phyloP scores from a whole-genome alignment of 30 jellyfish, hydroid and myxozoan genomes.

The Aurelia sp. region DNA sequence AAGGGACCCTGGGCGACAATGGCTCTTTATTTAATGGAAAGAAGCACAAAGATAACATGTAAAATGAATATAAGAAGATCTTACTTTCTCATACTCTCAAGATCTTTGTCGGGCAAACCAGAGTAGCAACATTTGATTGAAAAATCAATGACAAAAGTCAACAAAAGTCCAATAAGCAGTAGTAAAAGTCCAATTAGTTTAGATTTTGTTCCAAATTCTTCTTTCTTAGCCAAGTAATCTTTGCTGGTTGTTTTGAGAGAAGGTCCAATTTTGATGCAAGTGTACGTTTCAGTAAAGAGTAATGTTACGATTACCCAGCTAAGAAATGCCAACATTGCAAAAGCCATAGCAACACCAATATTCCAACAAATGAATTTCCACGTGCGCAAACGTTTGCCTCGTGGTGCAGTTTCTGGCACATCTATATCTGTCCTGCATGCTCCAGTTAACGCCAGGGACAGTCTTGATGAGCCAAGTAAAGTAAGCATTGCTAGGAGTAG shows the following conservation, averaged over 20 bases:
- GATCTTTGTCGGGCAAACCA: neutral
- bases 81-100: slow-evolving; percentile 2
- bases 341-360: slow-evolving; percentile 11
- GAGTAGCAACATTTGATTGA: slow-evolving; percentile 8
- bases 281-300: slow-evolving; percentile 41
- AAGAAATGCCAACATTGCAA: slow-evolving; percentile 14
- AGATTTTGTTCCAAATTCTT: neutral
- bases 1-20: too few species aligned
- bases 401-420: slow-evolving; percentile 10
- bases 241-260: neutral
- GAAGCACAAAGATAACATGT: too few species aligned
- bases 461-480: slow-evolving; percentile 19
- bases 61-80: neutral
- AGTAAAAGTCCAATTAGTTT: neutral
- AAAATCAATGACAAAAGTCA: neutral
- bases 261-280: slow-evolving; percentile 58
- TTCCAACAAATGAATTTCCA: slow-evolving; percentile 23
- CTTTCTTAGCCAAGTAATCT: neutral
- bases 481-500: slow-evolving; percentile 16
- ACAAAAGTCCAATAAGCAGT: neutral
- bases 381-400: slow-evolving; percentile 49
- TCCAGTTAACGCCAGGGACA: slow-evolving; percentile 20
- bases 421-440: slow-evolving; percentile 36
- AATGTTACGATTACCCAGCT: slow-evolving; percentile 41
- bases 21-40: too few species aligned